Evolutionary conservation across 2,797 vertebrate genomes (phyloP), one percentile per base, ranked within the genome.

Genomic region (Acrossocheilus wenchowensis): DNA sequence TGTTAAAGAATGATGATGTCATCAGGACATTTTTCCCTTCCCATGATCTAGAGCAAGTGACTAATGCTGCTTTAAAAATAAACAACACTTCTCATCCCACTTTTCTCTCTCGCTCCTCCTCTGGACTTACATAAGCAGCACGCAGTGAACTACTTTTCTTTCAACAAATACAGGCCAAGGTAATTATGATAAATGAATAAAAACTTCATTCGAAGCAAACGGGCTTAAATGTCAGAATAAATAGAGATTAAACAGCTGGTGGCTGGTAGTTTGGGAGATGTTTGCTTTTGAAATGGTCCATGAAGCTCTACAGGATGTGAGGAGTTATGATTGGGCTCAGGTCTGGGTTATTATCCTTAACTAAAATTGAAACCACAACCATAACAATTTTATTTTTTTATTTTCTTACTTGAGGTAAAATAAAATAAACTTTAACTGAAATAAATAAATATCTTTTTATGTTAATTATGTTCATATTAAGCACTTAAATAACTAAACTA

Each of bases 1-100:
- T 94, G 92, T 96, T 95, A 94, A 89, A 81, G 91, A 90, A 93
- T 85, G 84, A 87, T 94, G 93, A 94, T 92, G 93, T 92, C 90
- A 92, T 78, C 86, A 78, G 79, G 74, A 75, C 69, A 86, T 83
- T 86, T 86, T 89, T 83, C 78, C 87, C 81, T 89, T 88, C 90
- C 87, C 91, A 83, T 86, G 86, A 86, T 87, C 83, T 86, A 88
- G 74, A 90, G 87, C 69, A 75, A 87, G 88, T 91, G 90, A 90
- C 88, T 88, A 89, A 92, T 80, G 68, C 82, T 12, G 80, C 83
- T 82, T 90, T 86, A 86, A 85, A 90, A 89, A 89, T 91, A 91
- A 89, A 90, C 87, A 89, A 78, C 52, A 85, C 82, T 90, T 85
- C 86, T 88, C 85, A 62, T 83, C 71, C 26, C 48, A 60, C 77